Base-by-base conservation (phyloP, 2,888 invertebrate species). In the Coecobrya sp. region DNA sequence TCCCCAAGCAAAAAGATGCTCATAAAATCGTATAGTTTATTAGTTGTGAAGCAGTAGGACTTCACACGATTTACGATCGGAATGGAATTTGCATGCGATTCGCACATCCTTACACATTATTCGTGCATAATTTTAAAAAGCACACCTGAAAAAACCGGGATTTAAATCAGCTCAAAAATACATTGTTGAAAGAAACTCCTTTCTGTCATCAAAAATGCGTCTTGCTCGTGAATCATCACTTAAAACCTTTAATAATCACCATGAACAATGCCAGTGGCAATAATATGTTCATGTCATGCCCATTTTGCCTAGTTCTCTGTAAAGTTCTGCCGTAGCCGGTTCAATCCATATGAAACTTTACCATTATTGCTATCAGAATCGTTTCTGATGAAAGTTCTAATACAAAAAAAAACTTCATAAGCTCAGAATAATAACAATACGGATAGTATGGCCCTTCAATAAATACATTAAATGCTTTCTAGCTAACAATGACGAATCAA, bases 21-120 rank as follows among this genome's bases (percentile, higher is more conserved):
- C 91, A 81, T 91, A 91, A 91, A 91, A 52, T 85, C 49, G 65
- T 25, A 86, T 81, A 91, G 73, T 91, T 91, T 91, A 91, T 91
- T 91, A 65, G 91, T 68, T 79, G 86, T 36, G 65, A 91, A 91
- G 65, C 91, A 86, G 91, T 91, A 81, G 91, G 91, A 91, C 76
- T 91, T 91, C 86, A 79, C 86, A 91, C 91, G 86, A 91, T 91
- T 91, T 91, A 91, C 55, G 84, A 85, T 84, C 13, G 0, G 79
- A 79, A 45, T 68, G 68, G 81, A 91, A 91, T 91, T 91, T 91
- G 79, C 91, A 91, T 91, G 86, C 86, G 68, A 86, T 86, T 91
- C 68, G 91, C 86, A 91, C 91, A 86, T 91, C 86, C 81, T 76
- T 55, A 11, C 22, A 27, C 68, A 36, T n/a, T 45, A 45, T 79